Percentiles rank a stretch among this genome's conserved stretches.
These are phyloP conservation scores for Dermatophagoides farinae DNA, from an alignment of 1,140 invertebrate genomes.

Conservation along the genomic window DNA sequence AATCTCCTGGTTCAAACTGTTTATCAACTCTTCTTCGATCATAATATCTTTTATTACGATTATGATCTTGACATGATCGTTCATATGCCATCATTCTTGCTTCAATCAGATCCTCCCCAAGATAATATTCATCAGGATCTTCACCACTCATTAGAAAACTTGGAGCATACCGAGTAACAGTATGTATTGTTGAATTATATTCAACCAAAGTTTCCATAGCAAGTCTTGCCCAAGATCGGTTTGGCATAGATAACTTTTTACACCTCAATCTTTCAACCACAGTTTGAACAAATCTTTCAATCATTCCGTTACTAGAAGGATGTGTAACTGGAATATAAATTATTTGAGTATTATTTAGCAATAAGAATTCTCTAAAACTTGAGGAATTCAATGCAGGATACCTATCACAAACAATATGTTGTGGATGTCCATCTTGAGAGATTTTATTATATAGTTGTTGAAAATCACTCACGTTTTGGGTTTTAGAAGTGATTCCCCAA, in stretches of 20 bases:
- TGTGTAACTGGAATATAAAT: background rate
- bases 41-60: background rate
- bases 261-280: conserved; percentile 1
- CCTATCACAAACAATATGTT: conserved; percentile 2
- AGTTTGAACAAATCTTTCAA: conserved; percentile 9
- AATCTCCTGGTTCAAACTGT: background rate
- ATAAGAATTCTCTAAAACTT: background rate
- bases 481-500: conserved; percentile 2
- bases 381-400: background rate
- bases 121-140: background rate
- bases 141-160: background rate
- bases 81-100: background rate
- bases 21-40: conserved; percentile 16
- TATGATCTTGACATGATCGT: background rate
- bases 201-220: background rate
- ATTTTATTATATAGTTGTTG: background rate
- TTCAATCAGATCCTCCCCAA: background rate
- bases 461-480: background rate
- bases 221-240: conserved; percentile 6
- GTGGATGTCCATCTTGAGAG: background rate
- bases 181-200: background rate
- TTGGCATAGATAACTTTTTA: conserved; percentile 3
- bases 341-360: background rate
- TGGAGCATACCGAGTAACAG: conserved; percentile 1
- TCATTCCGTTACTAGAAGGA: conserved; percentile 3